These are phyloP conservation scores for Myrmecophaga tridactyla DNA, from an alignment of 2,113 vertebrate species.

Conservation along the genomic window DNA sequence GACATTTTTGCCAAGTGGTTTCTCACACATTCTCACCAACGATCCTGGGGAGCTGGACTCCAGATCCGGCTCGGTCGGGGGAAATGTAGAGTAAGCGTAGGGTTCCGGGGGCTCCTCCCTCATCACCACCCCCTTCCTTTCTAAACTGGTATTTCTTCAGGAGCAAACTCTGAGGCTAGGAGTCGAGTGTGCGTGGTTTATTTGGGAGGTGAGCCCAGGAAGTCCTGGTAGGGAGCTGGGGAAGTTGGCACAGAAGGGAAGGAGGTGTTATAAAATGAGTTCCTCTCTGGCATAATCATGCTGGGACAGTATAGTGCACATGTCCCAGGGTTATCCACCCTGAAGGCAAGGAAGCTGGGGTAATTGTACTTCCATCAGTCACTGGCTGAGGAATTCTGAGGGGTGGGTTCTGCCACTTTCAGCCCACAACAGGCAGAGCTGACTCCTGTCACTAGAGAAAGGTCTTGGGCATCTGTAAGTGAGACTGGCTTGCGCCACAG, in stretches of 20 bases:
- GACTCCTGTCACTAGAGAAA: not conserved
- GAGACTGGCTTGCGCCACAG: not conserved
- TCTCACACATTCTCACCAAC: not conserved
- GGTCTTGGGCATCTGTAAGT: not conserved
- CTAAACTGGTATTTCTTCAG: not conserved
- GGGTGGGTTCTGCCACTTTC: not conserved
- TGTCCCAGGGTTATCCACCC: not conserved
- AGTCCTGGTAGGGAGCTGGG: not conserved
- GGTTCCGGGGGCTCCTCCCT: not conserved
- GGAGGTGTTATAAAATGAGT: not conserved
- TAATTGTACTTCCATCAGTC: not conserved
- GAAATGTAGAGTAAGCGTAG: not conserved
- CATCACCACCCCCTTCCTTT: not conserved
- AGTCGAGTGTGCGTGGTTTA: not conserved
- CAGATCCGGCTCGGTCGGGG: not conserved
- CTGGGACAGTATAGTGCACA: not conserved
- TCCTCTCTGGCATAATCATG: not conserved
- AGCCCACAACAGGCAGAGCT: not conserved
- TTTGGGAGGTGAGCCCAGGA: not conserved
- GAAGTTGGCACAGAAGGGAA: not conserved
- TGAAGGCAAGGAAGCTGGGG: not conserved
- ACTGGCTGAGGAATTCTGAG: not conserved
- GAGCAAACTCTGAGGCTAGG: not conserved
- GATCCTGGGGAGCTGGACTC: not conserved
- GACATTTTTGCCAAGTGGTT: not conserved